These are phyloP conservation scores for pig (Sus scrofa) DNA, from an alignment of 2,113 vertebrate species.

Conservation along the genomic window DNA sequence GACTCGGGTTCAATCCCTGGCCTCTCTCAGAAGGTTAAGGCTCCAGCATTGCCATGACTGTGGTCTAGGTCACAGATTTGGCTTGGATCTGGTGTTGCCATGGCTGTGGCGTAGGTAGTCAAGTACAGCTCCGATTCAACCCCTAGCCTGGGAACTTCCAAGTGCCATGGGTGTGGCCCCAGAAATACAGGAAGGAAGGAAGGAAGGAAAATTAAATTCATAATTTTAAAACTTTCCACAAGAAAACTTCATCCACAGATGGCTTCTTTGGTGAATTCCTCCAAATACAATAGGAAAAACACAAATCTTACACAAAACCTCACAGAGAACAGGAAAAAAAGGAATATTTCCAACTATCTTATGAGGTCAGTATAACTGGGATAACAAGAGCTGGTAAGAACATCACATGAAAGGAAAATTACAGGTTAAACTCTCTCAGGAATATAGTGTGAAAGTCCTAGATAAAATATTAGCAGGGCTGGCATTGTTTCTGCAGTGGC, in stretches of 20 bases:
- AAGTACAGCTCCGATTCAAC: too few relatives aligned
- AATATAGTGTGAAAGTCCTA: not conserved
- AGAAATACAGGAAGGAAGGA: too few relatives aligned
- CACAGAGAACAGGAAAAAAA: not conserved
- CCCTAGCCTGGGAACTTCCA: too few relatives aligned
- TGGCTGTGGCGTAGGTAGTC: too few relatives aligned
- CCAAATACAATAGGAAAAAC: not conserved
- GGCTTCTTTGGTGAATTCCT: constrained; percentile 11
- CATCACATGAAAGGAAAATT: constrained; percentile 15
- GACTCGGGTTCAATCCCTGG: too few relatives aligned
- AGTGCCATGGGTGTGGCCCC: too few relatives aligned
- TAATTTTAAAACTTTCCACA: not conserved
- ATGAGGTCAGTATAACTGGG: constrained; percentile 14
- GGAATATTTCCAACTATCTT: not conserved
- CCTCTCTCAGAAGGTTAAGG: too few relatives aligned
- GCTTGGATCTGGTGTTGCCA: too few relatives aligned
- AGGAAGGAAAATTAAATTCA: not conserved
- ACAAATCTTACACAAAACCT: not conserved
- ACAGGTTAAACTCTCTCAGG: not conserved
- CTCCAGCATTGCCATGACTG: too few relatives aligned
- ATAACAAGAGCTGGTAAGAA: not conserved
- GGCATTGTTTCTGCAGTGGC: too few relatives aligned
- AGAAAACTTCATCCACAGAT: not conserved
- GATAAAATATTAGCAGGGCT: not conserved
- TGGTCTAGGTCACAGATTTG: too few relatives aligned